These are phyloP conservation scores for Acanthurus tractus DNA, from an alignment of 2,797 vertebrate genomes.

Conservation along the genomic window DNA sequence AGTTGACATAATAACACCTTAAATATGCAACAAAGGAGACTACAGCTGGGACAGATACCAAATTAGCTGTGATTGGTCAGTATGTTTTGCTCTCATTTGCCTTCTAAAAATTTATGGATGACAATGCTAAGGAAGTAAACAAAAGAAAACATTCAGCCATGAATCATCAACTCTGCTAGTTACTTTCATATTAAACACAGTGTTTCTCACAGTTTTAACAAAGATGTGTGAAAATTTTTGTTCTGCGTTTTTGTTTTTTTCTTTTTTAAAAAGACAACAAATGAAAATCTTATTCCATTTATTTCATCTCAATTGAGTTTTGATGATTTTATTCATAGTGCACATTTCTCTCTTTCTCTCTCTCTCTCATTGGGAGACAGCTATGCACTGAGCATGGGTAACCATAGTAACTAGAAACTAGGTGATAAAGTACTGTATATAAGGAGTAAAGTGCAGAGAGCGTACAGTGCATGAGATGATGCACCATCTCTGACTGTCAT, in stretches of 20 bases:
- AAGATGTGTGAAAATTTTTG: too few species aligned
- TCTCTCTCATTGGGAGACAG: conserved; percentile 24
- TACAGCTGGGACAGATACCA: too few species aligned
- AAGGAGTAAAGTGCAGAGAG: conserved; percentile 51
- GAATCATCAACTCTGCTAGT: too few species aligned
- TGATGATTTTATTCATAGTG: background rate
- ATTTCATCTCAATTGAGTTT: conserved; percentile 34
- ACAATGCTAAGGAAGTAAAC: too few species aligned
- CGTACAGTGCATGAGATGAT: background rate
- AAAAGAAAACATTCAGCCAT: too few species aligned
- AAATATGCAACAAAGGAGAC: too few species aligned
- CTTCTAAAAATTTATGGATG: too few species aligned
- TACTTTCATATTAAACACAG: too few species aligned
- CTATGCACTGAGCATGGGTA: conserved; percentile 45
- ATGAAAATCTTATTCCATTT: conserved; percentile 30
- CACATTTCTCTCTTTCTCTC: conserved; percentile 1
- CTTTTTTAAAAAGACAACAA: conserved; percentile 7
- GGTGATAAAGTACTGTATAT: conserved; percentile 68
- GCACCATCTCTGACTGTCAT: conserved; percentile 9
- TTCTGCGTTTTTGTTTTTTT: background rate
- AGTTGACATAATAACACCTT: too few species aligned
- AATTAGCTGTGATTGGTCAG: too few species aligned
- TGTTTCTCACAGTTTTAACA: too few species aligned
- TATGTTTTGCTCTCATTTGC: too few species aligned
- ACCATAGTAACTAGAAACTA: conserved; percentile 75